Evolutionary conservation across 2,888 invertebrate species (phyloP).

Genomic region (Drosophila fulvimacula): DNA sequence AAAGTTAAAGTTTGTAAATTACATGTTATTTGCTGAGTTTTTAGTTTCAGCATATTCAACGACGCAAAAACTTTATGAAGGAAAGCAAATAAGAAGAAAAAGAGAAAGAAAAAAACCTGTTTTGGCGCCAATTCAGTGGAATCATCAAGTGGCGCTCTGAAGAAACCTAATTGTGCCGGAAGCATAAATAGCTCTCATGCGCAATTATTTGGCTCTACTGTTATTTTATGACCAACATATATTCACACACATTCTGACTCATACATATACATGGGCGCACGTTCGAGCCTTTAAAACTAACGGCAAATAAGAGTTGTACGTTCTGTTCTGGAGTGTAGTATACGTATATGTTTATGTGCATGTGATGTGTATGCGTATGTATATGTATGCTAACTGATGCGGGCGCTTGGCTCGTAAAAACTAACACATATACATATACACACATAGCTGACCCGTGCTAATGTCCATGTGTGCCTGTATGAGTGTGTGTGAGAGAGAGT

Average conservation of each 20-base stretch:
- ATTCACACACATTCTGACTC: slow-evolving; percentile 6
- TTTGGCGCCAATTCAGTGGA: slow-evolving; percentile 4
- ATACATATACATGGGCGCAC: slow-evolving; percentile 49
- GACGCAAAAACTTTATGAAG: not conserved
- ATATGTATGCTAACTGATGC: slow-evolving; percentile 54
- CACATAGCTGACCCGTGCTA: slow-evolving; percentile 37
- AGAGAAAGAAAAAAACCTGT: not conserved
- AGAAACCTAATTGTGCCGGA: slow-evolving; percentile 18
- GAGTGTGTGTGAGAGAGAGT: slow-evolving; percentile 20
- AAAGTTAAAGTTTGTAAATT: not conserved
- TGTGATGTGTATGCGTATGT: slow-evolving; percentile 1
- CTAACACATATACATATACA: slow-evolving; percentile 19
- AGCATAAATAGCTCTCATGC: slow-evolving; percentile 51
- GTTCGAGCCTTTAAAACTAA: slow-evolving; percentile 76
- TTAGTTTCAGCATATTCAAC: not conserved
- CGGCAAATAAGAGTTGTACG: slow-evolving; percentile 71
- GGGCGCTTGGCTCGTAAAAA: slow-evolving; percentile 51
- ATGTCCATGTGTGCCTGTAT: not conserved
- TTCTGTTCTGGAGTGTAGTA: slow-evolving; percentile 47
- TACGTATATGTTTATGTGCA: not conserved
- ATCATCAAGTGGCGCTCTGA: slow-evolving; percentile 16
- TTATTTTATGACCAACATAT: slow-evolving; percentile 50
- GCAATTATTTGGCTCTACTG: slow-evolving; percentile 45
- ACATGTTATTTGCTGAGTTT: not conserved
- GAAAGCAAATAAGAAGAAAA: not conserved